A percentile compares a stretch with the other conserved stretches of the same genome.
These are phyloP conservation scores for Machimus rusticus DNA, from an alignment of 2,888 invertebrate species.

Conservation along the genomic window DNA sequence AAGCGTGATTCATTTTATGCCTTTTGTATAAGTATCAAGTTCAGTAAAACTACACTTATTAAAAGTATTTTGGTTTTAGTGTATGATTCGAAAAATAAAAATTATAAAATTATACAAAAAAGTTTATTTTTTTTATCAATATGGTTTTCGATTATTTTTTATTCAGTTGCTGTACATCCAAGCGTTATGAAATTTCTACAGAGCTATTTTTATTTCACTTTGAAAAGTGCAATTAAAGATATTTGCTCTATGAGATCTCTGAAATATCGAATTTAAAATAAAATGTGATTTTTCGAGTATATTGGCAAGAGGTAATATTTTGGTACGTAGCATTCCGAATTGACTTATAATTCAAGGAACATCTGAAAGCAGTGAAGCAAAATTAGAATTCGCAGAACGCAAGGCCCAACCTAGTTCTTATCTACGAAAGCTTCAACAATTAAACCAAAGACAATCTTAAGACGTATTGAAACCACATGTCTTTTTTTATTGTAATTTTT, in stretches of 20 bases:
- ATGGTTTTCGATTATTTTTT: too few relatives aligned
- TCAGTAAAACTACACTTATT: not conserved
- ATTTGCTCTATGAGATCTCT: not conserved
- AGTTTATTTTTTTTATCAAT: too few relatives aligned
- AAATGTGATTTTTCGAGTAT: not conserved
- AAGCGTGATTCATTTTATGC: not conserved
- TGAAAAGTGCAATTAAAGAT: not conserved
- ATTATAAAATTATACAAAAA: too few relatives aligned
- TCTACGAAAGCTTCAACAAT: not conserved
- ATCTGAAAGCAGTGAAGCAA: not conserved
- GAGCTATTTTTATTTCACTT: not conserved
- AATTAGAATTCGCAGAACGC: not conserved
- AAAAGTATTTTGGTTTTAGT: not conserved
- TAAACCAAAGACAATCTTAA: not conserved
- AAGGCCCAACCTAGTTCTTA: not conserved
- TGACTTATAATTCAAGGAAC: not conserved
- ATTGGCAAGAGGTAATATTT: not conserved
- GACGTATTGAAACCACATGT: not conserved
- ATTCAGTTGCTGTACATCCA: too few relatives aligned
- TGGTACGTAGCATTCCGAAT: not conserved
- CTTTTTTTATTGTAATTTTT: not conserved
- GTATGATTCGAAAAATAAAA: not conserved
- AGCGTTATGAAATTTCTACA: too few relatives aligned
- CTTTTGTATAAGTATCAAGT: not conserved
- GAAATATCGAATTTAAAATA: not conserved